phyloP scores from a whole-genome alignment of 2,113 vertebrate genomes.

The Tringa solitaria region DNA sequence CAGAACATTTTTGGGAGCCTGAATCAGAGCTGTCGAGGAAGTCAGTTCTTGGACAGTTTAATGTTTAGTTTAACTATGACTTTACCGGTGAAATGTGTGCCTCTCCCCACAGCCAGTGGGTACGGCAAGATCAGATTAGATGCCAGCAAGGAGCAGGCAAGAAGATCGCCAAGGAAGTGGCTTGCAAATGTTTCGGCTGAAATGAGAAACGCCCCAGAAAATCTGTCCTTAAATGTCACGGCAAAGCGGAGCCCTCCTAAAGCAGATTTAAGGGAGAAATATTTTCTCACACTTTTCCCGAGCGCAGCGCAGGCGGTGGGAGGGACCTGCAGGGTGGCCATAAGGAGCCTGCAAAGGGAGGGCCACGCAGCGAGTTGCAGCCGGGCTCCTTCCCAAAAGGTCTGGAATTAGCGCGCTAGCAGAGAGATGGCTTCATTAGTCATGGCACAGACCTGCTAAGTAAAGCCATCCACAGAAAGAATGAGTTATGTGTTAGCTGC shows the following conservation, averaged over 20 bases:
- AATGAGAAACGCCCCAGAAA: not conserved
- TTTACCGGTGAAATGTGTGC: slow-evolving; percentile 33
- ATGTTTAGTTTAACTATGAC: slow-evolving; percentile 67
- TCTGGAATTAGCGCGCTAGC: not conserved
- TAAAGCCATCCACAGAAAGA: slow-evolving; percentile 2
- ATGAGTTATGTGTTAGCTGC: not conserved
- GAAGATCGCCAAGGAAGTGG: not conserved
- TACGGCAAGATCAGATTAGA: not conserved
- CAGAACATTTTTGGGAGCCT: slow-evolving; percentile 75
- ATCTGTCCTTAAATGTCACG: not conserved
- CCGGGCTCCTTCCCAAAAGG: slow-evolving; percentile 36
- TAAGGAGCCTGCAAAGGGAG: slow-evolving; percentile 27
- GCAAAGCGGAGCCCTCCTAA: not conserved
- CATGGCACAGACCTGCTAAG: slow-evolving; percentile 15
- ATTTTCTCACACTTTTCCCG: slow-evolving; percentile 10
- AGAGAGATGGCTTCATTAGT: slow-evolving; percentile 23
- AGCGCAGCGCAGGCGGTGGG: slow-evolving; percentile 1
- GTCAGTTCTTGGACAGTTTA: slow-evolving; percentile 77
- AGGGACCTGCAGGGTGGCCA: slow-evolving; percentile 49
- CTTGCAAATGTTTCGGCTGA: not conserved
- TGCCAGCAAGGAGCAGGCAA: not conserved
- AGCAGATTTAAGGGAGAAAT: not conserved
- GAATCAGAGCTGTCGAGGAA: slow-evolving; percentile 83
- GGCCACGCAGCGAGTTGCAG: not conserved
- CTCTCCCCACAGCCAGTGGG: not conserved